phyloP scores from a whole-genome alignment of 2,888 invertebrate species.

The Drosophila fulvimacula region DNA sequence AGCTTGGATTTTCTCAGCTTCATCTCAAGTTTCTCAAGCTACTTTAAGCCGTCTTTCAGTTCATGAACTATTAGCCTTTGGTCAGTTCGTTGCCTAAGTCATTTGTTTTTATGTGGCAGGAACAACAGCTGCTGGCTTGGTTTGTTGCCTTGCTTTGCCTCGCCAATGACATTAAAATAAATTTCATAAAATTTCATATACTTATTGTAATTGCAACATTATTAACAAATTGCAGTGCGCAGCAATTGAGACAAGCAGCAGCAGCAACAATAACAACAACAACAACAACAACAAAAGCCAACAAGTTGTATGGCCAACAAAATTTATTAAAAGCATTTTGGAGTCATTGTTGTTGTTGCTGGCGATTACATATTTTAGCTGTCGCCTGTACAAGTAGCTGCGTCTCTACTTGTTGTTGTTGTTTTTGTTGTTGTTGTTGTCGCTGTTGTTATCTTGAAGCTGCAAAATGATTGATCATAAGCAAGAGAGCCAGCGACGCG shows the following conservation, averaged over 20 bases:
- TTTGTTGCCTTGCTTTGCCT: not conserved
- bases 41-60: constrained; percentile 3
- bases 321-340: constrained; percentile 78
- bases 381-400: constrained; percentile 68
- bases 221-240: constrained; percentile 77
- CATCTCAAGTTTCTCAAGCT: not conserved
- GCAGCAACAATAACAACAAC: constrained; percentile 27
- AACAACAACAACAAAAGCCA: constrained; percentile 24
- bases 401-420: not conserved
- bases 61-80: constrained; percentile 19
- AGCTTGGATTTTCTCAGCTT: not conserved
- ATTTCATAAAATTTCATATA: constrained; percentile 62
- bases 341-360: constrained; percentile 57
- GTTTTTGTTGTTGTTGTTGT: constrained; percentile 58
- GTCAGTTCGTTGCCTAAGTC: constrained; percentile 53
- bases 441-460: constrained; percentile 65
- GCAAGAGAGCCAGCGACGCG: constrained; percentile 46
- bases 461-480: constrained; percentile 75
- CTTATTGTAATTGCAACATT: constrained; percentile 75
- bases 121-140: constrained; percentile 18
- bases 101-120: constrained; percentile 31
- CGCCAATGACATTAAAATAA: constrained; percentile 69
- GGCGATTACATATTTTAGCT: constrained; percentile 72
- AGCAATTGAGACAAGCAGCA: constrained; percentile 42
- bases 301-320: constrained; percentile 60